Evolutionary conservation across 2,113 vertebrate genomes (phyloP), one percentile per base, ranked within the genome.

Genomic region (Sinocyclocheilus maitianheensis): DNA sequence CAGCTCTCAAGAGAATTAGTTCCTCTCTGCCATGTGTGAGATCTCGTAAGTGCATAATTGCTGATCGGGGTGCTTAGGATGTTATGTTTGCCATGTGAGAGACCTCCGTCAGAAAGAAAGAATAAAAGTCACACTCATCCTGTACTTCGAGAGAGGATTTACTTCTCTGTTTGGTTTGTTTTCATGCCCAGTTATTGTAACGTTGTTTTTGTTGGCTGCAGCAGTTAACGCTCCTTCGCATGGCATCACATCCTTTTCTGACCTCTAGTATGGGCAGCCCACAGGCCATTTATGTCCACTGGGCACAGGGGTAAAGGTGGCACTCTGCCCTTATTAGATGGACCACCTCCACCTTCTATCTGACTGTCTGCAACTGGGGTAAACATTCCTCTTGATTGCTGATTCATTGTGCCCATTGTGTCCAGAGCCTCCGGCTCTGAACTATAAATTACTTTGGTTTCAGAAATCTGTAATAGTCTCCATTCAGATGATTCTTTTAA

Each of bases 41-140:
- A 92, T 92, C 91, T 91, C 88, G 89, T 92, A 94, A 93, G 94
- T 93, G 92, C 91, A 93, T 94, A 94, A 95, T 95, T 95, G 93
- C 90, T 92, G 92, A 94, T 93, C 92, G 92, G 91, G 93, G 93
- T 93, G 89, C 90, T 88, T 88, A 89, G 67, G 62, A 85, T 85
- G 90, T 88, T 92, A 86, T 93, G 91, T 94, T 90, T 91, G 89
- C 84, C 88, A 92, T 92, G 89, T 91, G 91, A 91, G 91, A 89
- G 90, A 91, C 90, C 92, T 92, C 91, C 89, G 92, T 93, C 91
- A 92, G 89, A 86, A 60, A 84, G 86, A 51, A 85, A 84, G 18
- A 90, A 88, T 77, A 86, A 93, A 93, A 65, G 83, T 87, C 88
- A 91, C 51, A 34, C 37, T 26, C 84, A 72, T 83, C 91, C 92